phyloP scores from a whole-genome alignment of 2,113 vertebrate genomes.

The Sinocyclocheilus grahami region DNA sequence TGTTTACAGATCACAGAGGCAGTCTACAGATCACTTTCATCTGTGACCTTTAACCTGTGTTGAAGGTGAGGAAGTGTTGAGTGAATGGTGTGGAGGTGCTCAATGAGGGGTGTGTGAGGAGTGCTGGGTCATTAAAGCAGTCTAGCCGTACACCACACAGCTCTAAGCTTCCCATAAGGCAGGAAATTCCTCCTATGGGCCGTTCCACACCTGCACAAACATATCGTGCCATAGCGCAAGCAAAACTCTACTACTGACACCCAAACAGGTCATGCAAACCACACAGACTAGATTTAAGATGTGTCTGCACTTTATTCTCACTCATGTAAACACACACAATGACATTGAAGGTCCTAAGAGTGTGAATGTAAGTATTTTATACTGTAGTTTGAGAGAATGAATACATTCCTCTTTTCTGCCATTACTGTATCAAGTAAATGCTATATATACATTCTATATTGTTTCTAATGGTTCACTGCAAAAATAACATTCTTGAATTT shows the following conservation, averaged over 20 bases:
- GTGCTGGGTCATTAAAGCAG: conserved; percentile 37
- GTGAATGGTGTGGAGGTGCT: not conserved
- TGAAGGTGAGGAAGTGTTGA: conserved; percentile 26
- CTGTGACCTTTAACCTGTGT: conserved; percentile 25
- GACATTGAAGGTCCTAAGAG: not conserved
- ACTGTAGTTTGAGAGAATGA: not conserved
- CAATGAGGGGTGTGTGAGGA: conserved; percentile 25
- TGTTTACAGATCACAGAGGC: too few relatives aligned
- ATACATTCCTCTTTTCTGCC: not conserved
- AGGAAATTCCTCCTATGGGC: conserved; percentile 80
- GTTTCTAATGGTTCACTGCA: not conserved
- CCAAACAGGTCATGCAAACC: conserved; percentile 63
- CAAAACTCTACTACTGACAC: conserved; percentile 64
- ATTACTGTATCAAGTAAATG: not conserved
- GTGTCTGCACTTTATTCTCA: conserved; percentile 9
- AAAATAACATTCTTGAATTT: not conserved
- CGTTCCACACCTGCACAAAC: conserved; percentile 80
- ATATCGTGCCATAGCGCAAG: conserved; percentile 63
- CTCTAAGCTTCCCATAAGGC: conserved; percentile 68
- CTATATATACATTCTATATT: not conserved
- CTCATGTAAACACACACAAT: not conserved
- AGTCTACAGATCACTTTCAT: too few relatives aligned
- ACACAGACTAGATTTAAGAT: conserved; percentile 17
- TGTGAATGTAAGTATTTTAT: not conserved
- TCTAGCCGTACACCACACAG: conserved; percentile 26